Base-by-base conservation (phyloP, 1,140 invertebrate species). In the Philotrypesis tridentata region DNA sequence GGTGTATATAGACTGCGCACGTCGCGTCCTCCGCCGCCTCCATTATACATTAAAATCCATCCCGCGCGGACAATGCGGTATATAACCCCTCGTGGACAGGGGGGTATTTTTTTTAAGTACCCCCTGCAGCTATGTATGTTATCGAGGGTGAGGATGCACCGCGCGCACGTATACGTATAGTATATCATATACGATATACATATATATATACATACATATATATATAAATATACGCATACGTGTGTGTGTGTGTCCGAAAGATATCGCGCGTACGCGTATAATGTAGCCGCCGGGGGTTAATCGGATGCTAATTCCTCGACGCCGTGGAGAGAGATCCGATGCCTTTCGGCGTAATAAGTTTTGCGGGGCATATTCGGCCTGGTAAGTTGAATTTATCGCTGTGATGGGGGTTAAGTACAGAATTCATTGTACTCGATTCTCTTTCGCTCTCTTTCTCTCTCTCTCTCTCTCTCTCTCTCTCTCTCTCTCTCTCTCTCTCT, bases 291-390 rank as follows among this genome's bases (percentile, higher is more conserved):
- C 1, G 9, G n/a, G 11, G 77, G 68, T 65, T 74, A 74, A 80
- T 80, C 60, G 73, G 70, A 80, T 74, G 70, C 61, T 80, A 74
- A 74, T 74, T 73, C 55, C 31, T 17, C 65, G 33, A 21, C 27
- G 33, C 27, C 43, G 33, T 29, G 31, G 55, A 79, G 68, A 79
- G 68, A 79, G 63, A 80, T 74, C 2, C 14, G 2, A 8, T 31
- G 6, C 14, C 67, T 31, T 4, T 23, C 63, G 31, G 31, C 40
- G 48, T 63, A 79, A 79, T 71, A 72, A 72, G 68, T 63, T 72
- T n/a, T 72, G 31, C 27, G 40, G 43, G 11, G 65, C 61, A 40
- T 67, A 67, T 67, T 67, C 63, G 27, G 29, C 9, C 17, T 29
- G 25, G 25, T 72, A 72, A 79, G 33, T 72, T 79, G 21, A 79